Conservation (phyloP, 2,113 vertebrate species). For the Nyctereutes procyonoides region DNA sequence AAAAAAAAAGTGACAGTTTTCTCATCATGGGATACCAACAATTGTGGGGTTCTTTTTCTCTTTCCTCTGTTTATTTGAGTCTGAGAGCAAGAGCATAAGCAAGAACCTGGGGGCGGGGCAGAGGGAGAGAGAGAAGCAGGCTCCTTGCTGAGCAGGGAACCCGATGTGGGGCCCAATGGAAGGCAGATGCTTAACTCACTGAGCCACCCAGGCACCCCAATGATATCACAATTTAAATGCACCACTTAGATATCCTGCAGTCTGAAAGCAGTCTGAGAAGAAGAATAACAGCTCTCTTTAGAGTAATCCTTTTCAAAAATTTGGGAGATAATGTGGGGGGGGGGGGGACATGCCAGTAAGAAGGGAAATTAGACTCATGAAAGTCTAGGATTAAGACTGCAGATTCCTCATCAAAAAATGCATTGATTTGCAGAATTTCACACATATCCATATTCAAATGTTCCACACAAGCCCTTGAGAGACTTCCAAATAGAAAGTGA, state of each 20-base stretch:
- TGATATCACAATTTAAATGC: not conserved
- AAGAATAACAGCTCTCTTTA: not conserved
- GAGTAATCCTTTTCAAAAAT: not conserved
- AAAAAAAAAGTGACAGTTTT: not conserved
- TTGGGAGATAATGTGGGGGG: not conserved
- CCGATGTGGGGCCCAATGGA: too few species aligned
- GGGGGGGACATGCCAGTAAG: not conserved
- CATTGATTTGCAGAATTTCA: not conserved
- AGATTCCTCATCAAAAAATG: not conserved
- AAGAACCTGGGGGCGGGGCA: too few species aligned
- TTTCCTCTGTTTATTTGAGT: not conserved
- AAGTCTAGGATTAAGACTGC: not conserved
- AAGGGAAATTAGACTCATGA: not conserved
- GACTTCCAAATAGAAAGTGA: not conserved
- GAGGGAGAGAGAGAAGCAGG: too few species aligned
- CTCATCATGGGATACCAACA: not conserved
- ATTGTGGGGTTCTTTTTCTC: not conserved
- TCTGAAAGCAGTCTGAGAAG: not conserved
- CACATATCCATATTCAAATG: not conserved
- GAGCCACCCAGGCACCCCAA: not conserved
- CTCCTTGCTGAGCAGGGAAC: too few species aligned
- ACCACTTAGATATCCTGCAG: not conserved
- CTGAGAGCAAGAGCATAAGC: too few species aligned
- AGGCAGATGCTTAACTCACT: not conserved
- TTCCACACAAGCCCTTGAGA: constrained; percentile 17